These are phyloP conservation scores for Erpobdella octoculata DNA, from an alignment of 2,888 invertebrate genomes.

Conservation along the genomic window DNA sequence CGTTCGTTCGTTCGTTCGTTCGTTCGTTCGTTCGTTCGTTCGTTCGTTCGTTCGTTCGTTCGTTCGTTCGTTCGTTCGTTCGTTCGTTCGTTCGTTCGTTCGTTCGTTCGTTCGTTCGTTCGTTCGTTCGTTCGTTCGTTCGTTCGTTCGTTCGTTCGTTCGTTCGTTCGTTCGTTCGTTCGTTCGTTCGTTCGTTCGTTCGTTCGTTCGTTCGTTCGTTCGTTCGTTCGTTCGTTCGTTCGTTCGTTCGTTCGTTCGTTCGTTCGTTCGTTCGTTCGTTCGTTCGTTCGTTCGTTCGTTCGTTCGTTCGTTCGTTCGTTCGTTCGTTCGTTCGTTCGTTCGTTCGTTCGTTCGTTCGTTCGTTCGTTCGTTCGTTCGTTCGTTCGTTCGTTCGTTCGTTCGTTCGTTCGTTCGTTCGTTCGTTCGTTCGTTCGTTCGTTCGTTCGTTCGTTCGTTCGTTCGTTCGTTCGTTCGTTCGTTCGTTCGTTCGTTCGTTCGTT, in stretches of 20 bases:
- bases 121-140: not conserved
- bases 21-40: not conserved
- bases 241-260: not conserved
- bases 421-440: too few species aligned
- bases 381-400: not conserved
- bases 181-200: not conserved
- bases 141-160: not conserved
- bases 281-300: not conserved
- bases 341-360: too few species aligned
- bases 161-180: too few species aligned
- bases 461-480: too few species aligned
- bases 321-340: too few species aligned
- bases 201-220: not conserved
- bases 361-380: constrained; percentile 1
- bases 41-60: not conserved
- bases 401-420: not conserved
- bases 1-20: not conserved
- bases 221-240: not conserved
- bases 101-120: not conserved
- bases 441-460: too few species aligned
- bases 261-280: not conserved
- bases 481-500: too few species aligned
- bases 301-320: not conserved
- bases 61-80: not conserved
- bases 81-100: not conserved